Percentiles rank a stretch among this genome's conserved stretches.
These are phyloP conservation scores for Aphrocallistes beatrix DNA, from an alignment of 37 sponge, comb jelly and placozoan species.

Conservation along the genomic window DNA sequence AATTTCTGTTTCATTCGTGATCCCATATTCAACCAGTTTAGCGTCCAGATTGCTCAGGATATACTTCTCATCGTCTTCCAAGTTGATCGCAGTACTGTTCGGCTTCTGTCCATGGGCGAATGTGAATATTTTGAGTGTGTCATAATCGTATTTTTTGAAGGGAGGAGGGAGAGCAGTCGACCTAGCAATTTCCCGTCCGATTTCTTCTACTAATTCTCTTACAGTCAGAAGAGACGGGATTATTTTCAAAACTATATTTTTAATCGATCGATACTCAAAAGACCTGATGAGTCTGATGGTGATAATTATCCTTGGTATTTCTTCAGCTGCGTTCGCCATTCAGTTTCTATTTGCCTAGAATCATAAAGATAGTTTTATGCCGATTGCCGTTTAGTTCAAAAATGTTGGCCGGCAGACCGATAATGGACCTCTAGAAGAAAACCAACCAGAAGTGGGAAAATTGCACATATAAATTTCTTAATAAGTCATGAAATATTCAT, in stretches of 20 bases:
- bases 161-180: neutral
- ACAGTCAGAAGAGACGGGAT: neutral
- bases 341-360: neutral
- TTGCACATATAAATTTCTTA: too few species aligned
- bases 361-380: too few species aligned
- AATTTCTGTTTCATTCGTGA: neutral
- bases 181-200: neutral
- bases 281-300: neutral
- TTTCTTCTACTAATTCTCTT: neutral
- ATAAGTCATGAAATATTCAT: too few species aligned
- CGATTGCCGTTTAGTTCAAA: too few species aligned
- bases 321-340: neutral
- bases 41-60: neutral
- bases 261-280: neutral
- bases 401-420: too few species aligned
- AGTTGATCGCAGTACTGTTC: neutral
- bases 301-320: neutral
- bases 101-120: constrained; percentile 19
- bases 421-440: too few species aligned
- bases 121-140: constrained; percentile 12
- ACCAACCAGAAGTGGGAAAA: too few species aligned
- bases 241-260: neutral
- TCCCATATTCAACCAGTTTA: neutral
- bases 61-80: constrained; percentile 14
- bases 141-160: neutral